Evolutionary conservation across 2,888 invertebrate genomes (phyloP), one percentile per base, ranked within the genome.

Genomic region (Tuberolachnus salignus): DNA sequence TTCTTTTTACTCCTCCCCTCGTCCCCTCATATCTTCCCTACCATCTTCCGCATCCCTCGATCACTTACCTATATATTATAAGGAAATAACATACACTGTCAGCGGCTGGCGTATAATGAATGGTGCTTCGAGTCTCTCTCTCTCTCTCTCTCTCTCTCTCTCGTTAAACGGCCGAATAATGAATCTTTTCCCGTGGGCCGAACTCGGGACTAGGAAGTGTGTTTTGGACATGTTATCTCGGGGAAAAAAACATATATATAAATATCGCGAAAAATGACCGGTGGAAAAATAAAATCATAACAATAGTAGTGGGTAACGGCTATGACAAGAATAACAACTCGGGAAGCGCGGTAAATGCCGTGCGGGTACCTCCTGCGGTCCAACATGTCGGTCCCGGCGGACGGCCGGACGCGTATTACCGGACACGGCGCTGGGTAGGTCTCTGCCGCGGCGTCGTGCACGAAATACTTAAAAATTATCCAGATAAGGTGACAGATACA

Each of bases 61-160:
- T 34, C 34, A 34, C 34, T 34, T 34, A 34, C 34, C 34, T 34
- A 34, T 34, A 34, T 34, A 34, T 34, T 34, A 34, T 78, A 78
- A 67, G 67, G 9, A 78, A 78, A 78, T 78, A 59, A 78, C 75
- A 59, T 57, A 59, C 57, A 66, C 75, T 78, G 78, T 78, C 78
- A 78, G 67, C 49, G 9, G 3, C 34, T 34, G 51, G 16, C 19
- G 57, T 78, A n/a, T n/a, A 69, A 78, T 78, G 69, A 78, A 78
- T 69, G 78, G 69, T 78, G 26, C 59, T 78, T 9, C 59, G 16
- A 59, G 59, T 49, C 67, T 78, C n/a, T n/a, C n/a, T n/a, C n/a
- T n/a, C n/a, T n/a, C n/a, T n/a, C n/a, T n/a, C n/a, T n/a, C n/a
- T n/a, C n/a, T n/a, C n/a, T n/a, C n/a, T n/a, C n/a, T n/a, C 51